Evolutionary conservation across 2,113 vertebrate genomes (phyloP).

Genomic region (Saimiri boliviensis): DNA sequence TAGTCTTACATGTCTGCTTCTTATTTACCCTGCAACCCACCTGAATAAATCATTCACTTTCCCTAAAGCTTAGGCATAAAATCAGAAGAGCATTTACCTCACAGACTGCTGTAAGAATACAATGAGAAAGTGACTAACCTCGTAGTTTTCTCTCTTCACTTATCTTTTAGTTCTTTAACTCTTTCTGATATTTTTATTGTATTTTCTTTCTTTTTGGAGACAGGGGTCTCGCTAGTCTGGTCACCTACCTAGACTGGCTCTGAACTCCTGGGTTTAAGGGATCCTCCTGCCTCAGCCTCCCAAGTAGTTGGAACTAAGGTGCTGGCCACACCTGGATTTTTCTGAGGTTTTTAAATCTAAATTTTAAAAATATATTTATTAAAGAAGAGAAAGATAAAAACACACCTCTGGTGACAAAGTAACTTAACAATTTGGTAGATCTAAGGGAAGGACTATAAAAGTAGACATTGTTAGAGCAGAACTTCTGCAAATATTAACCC

Average conservation of each 20-base stretch:
- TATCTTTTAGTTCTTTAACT: not conserved
- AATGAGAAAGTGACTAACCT: not conserved
- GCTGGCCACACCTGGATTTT: not conserved
- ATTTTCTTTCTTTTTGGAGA: not conserved
- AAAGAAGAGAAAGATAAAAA: conserved; percentile 9
- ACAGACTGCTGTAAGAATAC: not conserved
- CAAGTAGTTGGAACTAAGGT: not conserved
- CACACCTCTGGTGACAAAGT: not conserved
- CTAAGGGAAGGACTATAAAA: not conserved
- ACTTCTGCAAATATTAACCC: not conserved
- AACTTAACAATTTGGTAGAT: not conserved
- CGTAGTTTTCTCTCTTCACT: not conserved
- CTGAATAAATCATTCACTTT: conserved; percentile 10
- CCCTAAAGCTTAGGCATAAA: not conserved
- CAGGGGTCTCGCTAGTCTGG: not conserved
- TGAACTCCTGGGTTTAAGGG: not conserved
- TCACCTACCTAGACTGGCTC: not conserved
- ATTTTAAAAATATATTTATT: not conserved
- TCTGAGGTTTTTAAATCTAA: conserved; percentile 16
- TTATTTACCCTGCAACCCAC: not conserved
- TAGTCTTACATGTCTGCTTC: not conserved
- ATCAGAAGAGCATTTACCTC: not conserved
- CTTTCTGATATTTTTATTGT: not conserved
- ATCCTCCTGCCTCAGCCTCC: not conserved
- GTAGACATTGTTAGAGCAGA: not conserved